Evolutionary conservation across 2,113 vertebrate species (phyloP).

Genomic region (Thunnus maccoyii): DNA sequence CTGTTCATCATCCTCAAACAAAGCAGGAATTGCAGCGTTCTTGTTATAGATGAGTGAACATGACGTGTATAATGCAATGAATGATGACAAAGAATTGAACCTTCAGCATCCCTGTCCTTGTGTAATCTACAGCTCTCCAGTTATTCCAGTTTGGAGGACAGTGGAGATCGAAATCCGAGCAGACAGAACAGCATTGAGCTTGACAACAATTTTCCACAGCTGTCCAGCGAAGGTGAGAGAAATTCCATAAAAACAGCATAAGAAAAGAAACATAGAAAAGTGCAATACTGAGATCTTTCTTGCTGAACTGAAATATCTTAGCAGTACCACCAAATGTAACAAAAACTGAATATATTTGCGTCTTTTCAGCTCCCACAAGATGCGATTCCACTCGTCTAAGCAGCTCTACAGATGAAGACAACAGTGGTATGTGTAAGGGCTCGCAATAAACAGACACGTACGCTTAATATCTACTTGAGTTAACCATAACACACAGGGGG

Average conservation of each 20-base stretch:
- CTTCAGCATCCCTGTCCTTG: not conserved
- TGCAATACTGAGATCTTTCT: not conserved
- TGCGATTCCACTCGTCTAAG: slow-evolving; percentile 30
- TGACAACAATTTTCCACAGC: not conserved
- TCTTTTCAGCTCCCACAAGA: slow-evolving; percentile 40
- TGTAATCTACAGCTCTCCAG: slow-evolving; percentile 73
- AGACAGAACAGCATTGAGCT: slow-evolving; percentile 11
- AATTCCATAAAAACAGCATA: not conserved
- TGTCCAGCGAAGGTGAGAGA: slow-evolving; percentile 43
- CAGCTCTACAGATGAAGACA: slow-evolving; percentile 40
- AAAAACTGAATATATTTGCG: not conserved
- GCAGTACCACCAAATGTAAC: not conserved
- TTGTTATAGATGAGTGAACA: not conserved
- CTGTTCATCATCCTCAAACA: not conserved
- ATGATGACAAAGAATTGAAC: not conserved
- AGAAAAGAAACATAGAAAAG: not conserved
- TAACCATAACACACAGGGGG: not conserved
- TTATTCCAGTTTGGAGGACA: slow-evolving; percentile 76
- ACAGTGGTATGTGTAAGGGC: slow-evolving; percentile 20
- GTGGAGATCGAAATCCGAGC: not conserved
- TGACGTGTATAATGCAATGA: not conserved
- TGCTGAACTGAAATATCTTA: not conserved
- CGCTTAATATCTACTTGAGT: not conserved
- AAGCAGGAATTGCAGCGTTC: not conserved
- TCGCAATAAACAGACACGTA: not conserved